A percentile compares a stretch with the other conserved stretches of the same genome.
These are phyloP conservation scores for Eristalinus aeneus DNA, from an alignment of 2,888 invertebrate genomes.

Conservation along the genomic window DNA sequence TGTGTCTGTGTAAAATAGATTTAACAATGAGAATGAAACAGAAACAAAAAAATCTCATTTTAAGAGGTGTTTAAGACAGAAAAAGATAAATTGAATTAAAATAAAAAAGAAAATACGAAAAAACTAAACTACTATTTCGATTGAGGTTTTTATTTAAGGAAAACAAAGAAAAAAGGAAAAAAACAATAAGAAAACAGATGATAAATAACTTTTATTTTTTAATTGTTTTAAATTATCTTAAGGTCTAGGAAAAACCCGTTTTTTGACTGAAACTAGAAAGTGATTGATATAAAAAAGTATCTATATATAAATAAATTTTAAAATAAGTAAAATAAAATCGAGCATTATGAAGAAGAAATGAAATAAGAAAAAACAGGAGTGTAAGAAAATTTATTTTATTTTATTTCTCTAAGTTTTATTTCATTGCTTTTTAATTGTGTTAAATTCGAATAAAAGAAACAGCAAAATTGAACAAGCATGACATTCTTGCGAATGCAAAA, in stretches of 20 bases:
- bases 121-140: slow-evolving; percentile 62
- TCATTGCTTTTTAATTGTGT: background rate
- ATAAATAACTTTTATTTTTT: slow-evolving; percentile 58
- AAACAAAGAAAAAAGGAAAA: slow-evolving; percentile 23
- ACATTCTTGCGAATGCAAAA: background rate
- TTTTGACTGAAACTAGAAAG: slow-evolving; percentile 71
- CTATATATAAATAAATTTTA: slow-evolving; percentile 68
- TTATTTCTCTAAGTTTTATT: background rate
- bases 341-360: slow-evolving; percentile 11
- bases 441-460: background rate
- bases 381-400: slow-evolving; percentile 9
- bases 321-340: slow-evolving; percentile 49
- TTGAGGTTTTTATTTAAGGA: slow-evolving; percentile 48
- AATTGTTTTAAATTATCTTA: slow-evolving; percentile 66
- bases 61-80: slow-evolving; percentile 8
- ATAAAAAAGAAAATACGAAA: slow-evolving; percentile 29
- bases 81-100: slow-evolving; percentile 30
- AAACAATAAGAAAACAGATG: slow-evolving; percentile 23
- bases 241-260: slow-evolving; percentile 69
- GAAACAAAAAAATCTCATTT: slow-evolving; percentile 16
- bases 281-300: slow-evolving; percentile 69
- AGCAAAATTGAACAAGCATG: background rate
- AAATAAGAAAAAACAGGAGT: background rate
- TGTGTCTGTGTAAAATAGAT: slow-evolving; percentile 68
- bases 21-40: slow-evolving; percentile 23